Evolutionary conservation across 2,797 vertebrate species (phyloP).

Genomic region (Hephaestus fuliginosus): DNA sequence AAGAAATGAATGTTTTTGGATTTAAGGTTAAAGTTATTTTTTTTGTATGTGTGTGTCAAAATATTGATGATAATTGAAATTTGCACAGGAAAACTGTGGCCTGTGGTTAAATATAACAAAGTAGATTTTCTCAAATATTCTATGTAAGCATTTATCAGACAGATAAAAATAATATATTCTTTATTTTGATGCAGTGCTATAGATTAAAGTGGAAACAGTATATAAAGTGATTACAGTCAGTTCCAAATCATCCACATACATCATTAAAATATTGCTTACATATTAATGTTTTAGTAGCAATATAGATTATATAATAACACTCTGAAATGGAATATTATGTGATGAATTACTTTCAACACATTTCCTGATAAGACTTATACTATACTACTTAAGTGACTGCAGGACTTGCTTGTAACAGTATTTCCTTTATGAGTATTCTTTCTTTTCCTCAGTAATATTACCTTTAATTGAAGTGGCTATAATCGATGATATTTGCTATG

Average conservation of each 20-base stretch:
- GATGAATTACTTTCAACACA: too few relatives aligned
- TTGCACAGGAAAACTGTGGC: neutral
- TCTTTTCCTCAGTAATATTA: neutral
- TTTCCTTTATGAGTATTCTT: neutral
- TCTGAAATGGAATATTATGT: neutral
- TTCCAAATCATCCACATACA: neutral
- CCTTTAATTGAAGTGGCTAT: neutral
- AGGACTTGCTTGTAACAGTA: neutral
- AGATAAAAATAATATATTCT: too few relatives aligned
- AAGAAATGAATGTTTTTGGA: neutral
- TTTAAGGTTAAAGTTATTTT: neutral
- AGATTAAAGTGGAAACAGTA: neutral
- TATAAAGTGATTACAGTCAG: neutral
- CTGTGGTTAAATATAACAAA: neutral
- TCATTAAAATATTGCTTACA: neutral
- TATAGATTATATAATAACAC: neutral
- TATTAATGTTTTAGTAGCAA: neutral
- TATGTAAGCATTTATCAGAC: neutral
- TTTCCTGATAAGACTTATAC: too few relatives aligned
- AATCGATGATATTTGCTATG: neutral
- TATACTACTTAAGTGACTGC: too few relatives aligned
- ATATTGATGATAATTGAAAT: neutral
- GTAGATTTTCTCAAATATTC: neutral
- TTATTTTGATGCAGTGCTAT: neutral
- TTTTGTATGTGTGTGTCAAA: too few relatives aligned